These are phyloP conservation scores for Catharus bicknelli DNA, from an alignment of 2,113 vertebrate genomes.

Conservation along the genomic window DNA sequence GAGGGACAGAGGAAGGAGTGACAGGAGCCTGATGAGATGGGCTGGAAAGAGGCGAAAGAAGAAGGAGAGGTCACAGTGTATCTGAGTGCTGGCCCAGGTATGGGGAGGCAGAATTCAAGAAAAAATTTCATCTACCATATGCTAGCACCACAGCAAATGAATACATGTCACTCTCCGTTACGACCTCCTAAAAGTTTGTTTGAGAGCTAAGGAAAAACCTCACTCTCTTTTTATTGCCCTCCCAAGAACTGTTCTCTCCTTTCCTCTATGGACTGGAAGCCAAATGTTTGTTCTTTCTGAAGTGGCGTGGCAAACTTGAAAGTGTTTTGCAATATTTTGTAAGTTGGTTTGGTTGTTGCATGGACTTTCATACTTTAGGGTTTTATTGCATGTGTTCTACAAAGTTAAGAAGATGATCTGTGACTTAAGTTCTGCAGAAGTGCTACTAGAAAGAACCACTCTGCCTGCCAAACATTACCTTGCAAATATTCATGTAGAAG, in stretches of 20 bases:
- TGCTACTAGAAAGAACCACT: not conserved
- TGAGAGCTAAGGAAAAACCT: not conserved
- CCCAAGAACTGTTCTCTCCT: not conserved
- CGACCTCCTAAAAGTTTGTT: not conserved
- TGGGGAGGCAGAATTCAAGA: not conserved
- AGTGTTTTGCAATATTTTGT: not conserved
- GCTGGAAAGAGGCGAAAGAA: not conserved
- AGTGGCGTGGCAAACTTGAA: not conserved
- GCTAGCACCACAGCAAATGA: not conserved
- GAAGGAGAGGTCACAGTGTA: not conserved
- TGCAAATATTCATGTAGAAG: not conserved
- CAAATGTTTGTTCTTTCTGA: not conserved
- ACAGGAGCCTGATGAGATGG: fast-evolving
- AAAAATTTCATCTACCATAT: not conserved
- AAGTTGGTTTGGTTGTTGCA: not conserved
- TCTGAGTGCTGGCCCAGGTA: fast-evolving
- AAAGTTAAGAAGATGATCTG: not conserved
- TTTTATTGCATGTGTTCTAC: not conserved
- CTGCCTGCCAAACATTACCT: not conserved
- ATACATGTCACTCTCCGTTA: not conserved
- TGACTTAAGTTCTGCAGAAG: not conserved
- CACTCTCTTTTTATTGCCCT: not conserved
- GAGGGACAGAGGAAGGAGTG: not conserved
- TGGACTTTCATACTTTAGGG: not conserved
- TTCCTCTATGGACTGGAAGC: not conserved